Evolutionary conservation across 2,888 invertebrate species (phyloP).

Genomic region (Eupsilia transversa): DNA sequence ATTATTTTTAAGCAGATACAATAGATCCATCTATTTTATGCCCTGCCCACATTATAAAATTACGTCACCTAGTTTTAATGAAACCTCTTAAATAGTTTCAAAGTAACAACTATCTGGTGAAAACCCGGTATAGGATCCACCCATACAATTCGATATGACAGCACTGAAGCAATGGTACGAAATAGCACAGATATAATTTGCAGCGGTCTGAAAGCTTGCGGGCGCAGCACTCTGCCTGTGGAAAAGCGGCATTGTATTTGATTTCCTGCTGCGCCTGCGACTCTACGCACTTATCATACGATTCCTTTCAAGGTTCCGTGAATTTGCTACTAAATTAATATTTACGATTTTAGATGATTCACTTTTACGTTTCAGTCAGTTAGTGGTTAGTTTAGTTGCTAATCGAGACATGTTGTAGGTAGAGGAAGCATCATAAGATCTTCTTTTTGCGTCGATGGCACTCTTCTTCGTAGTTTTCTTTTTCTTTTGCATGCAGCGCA

Average conservation of each 20-base stretch:
- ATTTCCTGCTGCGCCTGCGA: slow-evolving; percentile 58
- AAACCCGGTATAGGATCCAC: slow-evolving; percentile 6
- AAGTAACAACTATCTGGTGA: slow-evolving; percentile 18
- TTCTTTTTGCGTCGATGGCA: too few relatives aligned
- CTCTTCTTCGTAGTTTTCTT: too few relatives aligned
- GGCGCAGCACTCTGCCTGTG: slow-evolving; percentile 67
- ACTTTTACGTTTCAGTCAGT: slow-evolving; percentile 26
- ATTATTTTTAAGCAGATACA: not conserved
- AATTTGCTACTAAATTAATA: slow-evolving; percentile 10
- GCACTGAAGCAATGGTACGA: slow-evolving; percentile 45
- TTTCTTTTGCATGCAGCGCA: too few relatives aligned
- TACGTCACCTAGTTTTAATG: slow-evolving; percentile 1
- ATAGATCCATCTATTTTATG: not conserved
- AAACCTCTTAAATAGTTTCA: slow-evolving; percentile 2
- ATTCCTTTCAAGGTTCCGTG: slow-evolving; percentile 46
- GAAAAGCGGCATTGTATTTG: slow-evolving; percentile 61
- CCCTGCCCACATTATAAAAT: not conserved
- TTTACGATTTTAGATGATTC: slow-evolving; percentile 8
- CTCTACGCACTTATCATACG: slow-evolving; percentile 30
- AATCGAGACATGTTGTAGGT: not conserved
- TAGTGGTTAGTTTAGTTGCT: not conserved
- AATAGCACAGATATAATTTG: slow-evolving; percentile 33
- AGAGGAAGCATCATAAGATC: not conserved
- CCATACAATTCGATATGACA: slow-evolving; percentile 46
- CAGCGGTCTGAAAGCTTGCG: slow-evolving; percentile 57